Evolutionary conservation across 2,888 invertebrate genomes (phyloP), one percentile per base, ranked within the genome.

Genomic region (Nemapogon koenigi): DNA sequence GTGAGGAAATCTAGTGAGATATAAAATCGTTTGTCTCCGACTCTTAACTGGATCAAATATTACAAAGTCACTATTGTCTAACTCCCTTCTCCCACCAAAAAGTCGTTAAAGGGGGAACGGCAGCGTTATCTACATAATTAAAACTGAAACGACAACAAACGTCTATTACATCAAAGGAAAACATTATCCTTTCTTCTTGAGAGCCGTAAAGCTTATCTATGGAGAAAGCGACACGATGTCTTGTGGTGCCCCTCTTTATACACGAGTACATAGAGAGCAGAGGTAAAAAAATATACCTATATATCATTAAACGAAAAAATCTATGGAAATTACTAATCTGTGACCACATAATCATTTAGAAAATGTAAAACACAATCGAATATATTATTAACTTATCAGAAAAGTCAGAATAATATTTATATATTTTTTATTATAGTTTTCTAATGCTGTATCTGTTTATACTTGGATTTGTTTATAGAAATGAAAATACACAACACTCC

Each of bases 181-280:
- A 72, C 70, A 70, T 73, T 75, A 75, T 75, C 76, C 75, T 75
- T 76, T 76, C 73, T 73, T 66, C 66, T 60, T 61, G 57, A 53
- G 60, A 46, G 41, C 57, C 61, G 58, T 75, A 71, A 76, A 35
- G 76, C 63, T 62, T 61, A 76, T 78, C 76, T 76, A 76, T 72
- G 55, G 62, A 62, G 64, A 66, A 69, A 69, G 73, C 33, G 18
- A 10, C 18, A 19, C 17, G n/a, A 17, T 16, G 13, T 19, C 33
- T 33, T 19, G 33, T 31, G n/a, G 31, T 16, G 13, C 33, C 33
- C 19, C 19, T 19, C 19, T 18, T 11, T 3, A n/a, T 31, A 31
- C 10, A 6, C 14, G 29, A 14, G 29, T 29, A 29, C 15, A 29
- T 10, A 7, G 4, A 22, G 22, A 10, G 22, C 10, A 7, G 22